These are phyloP conservation scores for Rhinoraja longicauda DNA, from an alignment of 2,797 vertebrate genomes.

Conservation along the genomic window DNA sequence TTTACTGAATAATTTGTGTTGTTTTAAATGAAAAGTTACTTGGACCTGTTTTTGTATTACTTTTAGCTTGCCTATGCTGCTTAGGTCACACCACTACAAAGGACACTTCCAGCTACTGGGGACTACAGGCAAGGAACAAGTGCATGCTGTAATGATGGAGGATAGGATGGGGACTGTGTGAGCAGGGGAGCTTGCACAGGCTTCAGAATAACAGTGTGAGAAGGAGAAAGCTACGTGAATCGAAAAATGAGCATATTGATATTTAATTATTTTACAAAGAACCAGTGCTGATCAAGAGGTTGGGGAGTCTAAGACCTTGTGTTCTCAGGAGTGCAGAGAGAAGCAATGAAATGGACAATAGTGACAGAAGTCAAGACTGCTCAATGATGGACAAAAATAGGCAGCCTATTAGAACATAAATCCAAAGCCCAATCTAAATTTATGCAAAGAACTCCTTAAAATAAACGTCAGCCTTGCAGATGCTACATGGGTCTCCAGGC, in stretches of 20 bases:
- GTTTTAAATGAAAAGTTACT: background rate
- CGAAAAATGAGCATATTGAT: background rate
- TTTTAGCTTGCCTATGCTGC: background rate
- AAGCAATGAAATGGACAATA: background rate
- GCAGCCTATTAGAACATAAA: too few relatives aligned
- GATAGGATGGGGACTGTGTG: too few relatives aligned
- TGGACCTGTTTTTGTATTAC: background rate
- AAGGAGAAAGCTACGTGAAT: too few relatives aligned
- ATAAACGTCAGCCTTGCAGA: too few relatives aligned
- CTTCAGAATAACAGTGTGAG: too few relatives aligned
- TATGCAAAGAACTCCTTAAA: background rate
- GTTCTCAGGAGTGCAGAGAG: background rate
- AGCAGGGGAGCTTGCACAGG: too few relatives aligned
- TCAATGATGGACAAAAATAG: background rate
- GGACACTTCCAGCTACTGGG: too few relatives aligned
- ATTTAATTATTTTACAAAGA: background rate
- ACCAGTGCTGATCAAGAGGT: background rate
- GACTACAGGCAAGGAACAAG: too few relatives aligned
- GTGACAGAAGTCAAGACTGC: background rate
- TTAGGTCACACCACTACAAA: too few relatives aligned
- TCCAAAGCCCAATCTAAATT: background rate
- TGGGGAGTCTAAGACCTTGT: background rate
- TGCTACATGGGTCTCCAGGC: background rate
- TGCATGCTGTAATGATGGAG: too few relatives aligned
- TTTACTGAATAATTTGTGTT: background rate